Conservation (phyloP, 1,140 invertebrate genomes). For the Bombus breviceps region DNA sequence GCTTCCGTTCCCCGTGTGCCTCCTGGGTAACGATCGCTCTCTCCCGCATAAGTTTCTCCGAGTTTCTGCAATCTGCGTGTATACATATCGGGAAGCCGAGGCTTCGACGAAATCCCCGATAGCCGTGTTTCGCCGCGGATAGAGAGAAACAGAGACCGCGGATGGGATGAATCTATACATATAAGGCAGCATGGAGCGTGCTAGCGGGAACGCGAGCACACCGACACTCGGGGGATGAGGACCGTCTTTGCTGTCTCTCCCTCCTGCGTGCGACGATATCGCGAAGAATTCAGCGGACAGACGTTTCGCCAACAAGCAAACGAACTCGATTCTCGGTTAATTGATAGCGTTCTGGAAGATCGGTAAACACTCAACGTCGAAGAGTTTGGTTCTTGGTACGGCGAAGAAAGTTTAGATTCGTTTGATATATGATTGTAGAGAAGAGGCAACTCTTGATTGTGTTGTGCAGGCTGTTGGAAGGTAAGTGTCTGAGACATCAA, state of each 20-base stretch:
- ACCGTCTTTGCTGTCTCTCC: background rate
- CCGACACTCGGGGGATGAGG: background rate
- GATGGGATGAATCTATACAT: slow-evolving; percentile 10
- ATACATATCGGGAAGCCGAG: slow-evolving; percentile 64
- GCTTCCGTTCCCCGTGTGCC: slow-evolving; percentile 61
- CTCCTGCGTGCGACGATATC: slow-evolving; percentile 11
- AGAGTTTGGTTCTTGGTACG: background rate
- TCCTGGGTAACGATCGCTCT: slow-evolving; percentile 66
- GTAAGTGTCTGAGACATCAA: no score
- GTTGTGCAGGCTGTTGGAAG: no score
- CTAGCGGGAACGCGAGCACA: background rate
- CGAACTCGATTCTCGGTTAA: slow-evolving; percentile 61
- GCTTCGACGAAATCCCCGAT: slow-evolving; percentile 67
- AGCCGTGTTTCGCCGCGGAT: slow-evolving; percentile 43
- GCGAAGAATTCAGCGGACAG: slow-evolving; percentile 51
- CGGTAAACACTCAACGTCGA: background rate
- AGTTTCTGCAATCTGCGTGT: slow-evolving; percentile 70
- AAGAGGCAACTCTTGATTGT: no score
- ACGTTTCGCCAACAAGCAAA: slow-evolving; percentile 17
- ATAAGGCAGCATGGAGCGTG: background rate
- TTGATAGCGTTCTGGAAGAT: slow-evolving; percentile 65
- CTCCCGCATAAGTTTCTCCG: slow-evolving; percentile 68
- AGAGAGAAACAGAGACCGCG: slow-evolving; percentile 15
- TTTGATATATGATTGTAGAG: no score
- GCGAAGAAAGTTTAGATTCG: background rate